Conservation (phyloP, 2,888 invertebrate species). For the Drosophila quinaria region DNA sequence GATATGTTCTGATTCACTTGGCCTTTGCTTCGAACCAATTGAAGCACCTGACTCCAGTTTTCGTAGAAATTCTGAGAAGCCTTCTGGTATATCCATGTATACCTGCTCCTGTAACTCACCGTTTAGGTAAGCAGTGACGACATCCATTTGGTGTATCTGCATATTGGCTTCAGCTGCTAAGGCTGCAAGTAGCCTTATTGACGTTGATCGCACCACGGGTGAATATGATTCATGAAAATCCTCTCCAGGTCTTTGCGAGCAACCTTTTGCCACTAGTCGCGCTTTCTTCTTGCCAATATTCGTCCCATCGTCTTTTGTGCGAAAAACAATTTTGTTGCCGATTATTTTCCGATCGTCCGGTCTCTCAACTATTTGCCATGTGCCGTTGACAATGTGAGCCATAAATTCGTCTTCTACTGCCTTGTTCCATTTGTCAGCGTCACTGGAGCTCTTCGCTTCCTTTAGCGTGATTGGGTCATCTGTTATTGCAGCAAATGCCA, state of each 20-base stretch:
- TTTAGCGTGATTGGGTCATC: background rate
- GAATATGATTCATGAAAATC: conserved; percentile 1
- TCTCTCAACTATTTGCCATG: conserved; percentile 1
- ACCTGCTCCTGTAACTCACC: conserved; percentile 1
- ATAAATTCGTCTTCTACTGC: background rate
- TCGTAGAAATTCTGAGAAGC: background rate
- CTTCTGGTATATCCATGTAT: conserved; percentile 6
- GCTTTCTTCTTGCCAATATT: background rate
- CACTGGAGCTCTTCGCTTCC: background rate
- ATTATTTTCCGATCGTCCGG: background rate
- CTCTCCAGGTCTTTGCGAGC: background rate
- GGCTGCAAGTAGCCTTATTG: conserved; percentile 1
- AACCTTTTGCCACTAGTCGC: conserved; percentile 1
- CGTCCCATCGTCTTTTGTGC: background rate
- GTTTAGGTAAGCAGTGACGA: conserved; percentile 4
- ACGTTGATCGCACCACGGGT: background rate
- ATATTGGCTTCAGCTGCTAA: background rate
- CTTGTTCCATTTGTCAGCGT: background rate
- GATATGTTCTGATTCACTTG: too few species aligned
- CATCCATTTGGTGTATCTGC: conserved; percentile 8
- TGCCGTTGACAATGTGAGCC: conserved; percentile 1
- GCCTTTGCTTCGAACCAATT: background rate
- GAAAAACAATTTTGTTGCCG: conserved; percentile 7
- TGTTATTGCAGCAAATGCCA: background rate
- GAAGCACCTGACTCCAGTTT: background rate